A percentile compares a stretch with the other conserved stretches of the same genome.
These are phyloP conservation scores for Apantesis nais DNA, from an alignment of 2,888 invertebrate genomes.

Conservation along the genomic window DNA sequence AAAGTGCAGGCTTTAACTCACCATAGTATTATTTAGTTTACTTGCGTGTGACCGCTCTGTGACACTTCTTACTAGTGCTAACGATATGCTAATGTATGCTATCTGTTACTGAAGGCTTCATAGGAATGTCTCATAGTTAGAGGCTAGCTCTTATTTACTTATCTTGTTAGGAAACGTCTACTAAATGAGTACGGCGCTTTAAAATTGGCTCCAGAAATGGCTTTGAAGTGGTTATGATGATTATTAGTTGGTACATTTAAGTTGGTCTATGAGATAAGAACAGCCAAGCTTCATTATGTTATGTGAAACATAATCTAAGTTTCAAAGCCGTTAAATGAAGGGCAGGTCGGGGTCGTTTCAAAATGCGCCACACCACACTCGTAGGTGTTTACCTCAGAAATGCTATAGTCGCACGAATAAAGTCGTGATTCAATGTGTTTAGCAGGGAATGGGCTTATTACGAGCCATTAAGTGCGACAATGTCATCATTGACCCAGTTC, in stretches of 20 bases:
- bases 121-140: conserved; percentile 29
- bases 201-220: conserved; percentile 15
- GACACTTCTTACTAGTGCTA: conserved; percentile 30
- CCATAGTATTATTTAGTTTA: conserved; percentile 25
- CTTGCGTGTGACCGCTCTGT: conserved; percentile 15
- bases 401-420: conserved; percentile 18
- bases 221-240: conserved; percentile 8
- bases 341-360: background rate
- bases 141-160: conserved; percentile 32
- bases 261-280: background rate
- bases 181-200: conserved; percentile 32
- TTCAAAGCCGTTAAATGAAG: background rate
- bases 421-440: conserved; percentile 21
- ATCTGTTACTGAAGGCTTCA: conserved; percentile 29
- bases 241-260: background rate
- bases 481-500: conserved; percentile 38
- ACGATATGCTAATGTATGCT: conserved; percentile 31
- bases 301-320: background rate
- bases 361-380: background rate
- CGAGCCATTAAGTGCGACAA: conserved; percentile 33
- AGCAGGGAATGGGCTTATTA: conserved; percentile 28
- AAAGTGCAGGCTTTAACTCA: conserved; percentile 5
- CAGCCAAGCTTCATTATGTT: background rate
- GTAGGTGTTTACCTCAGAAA: conserved; percentile 6
- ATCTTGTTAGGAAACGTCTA: conserved; percentile 31